These are phyloP conservation scores for Nemoura dubitans DNA, from an alignment of 2,888 invertebrate species.

Conservation along the genomic window DNA sequence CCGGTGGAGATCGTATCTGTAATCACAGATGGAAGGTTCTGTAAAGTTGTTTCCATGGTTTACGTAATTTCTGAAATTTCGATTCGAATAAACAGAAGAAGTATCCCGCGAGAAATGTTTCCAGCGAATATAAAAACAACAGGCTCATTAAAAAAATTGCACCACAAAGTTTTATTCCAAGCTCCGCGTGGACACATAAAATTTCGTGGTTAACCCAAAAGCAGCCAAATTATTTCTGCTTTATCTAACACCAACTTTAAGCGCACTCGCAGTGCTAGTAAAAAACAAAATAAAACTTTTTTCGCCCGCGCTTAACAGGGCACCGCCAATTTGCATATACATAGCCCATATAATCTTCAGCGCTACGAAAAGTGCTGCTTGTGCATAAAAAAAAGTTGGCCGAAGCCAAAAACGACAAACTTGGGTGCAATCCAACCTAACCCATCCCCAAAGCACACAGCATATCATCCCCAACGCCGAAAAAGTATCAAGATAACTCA, in stretches of 20 bases:
- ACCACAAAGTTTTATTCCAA: not conserved
- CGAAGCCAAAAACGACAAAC: slow-evolving; percentile 22
- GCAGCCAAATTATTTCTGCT: slow-evolving; percentile 22
- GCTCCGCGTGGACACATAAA: not conserved
- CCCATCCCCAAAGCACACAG: not conserved
- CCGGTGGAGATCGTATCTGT: no score
- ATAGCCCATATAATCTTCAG: slow-evolving; percentile 42
- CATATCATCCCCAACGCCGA: not conserved
- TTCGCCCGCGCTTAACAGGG: slow-evolving; percentile 20
- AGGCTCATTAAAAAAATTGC: not conserved
- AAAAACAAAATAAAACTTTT: slow-evolving; percentile 41
- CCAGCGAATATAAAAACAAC: not conserved
- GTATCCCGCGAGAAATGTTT: not conserved
- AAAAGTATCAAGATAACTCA: slow-evolving; percentile 17
- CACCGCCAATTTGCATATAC: slow-evolving; percentile 41
- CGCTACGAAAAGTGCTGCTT: not conserved
- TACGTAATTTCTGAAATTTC: no score
- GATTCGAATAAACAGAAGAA: not conserved
- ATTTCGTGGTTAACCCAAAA: not conserved
- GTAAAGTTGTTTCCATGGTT: no score
- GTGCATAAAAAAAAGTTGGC: slow-evolving; percentile 41
- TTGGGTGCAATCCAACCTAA: slow-evolving; percentile 17
- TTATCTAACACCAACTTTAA: not conserved
- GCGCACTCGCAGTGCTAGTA: not conserved
- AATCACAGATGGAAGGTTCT: no score